Base-by-base conservation (phyloP, 2,888 invertebrate species). In the Corbicula japonica region DNA sequence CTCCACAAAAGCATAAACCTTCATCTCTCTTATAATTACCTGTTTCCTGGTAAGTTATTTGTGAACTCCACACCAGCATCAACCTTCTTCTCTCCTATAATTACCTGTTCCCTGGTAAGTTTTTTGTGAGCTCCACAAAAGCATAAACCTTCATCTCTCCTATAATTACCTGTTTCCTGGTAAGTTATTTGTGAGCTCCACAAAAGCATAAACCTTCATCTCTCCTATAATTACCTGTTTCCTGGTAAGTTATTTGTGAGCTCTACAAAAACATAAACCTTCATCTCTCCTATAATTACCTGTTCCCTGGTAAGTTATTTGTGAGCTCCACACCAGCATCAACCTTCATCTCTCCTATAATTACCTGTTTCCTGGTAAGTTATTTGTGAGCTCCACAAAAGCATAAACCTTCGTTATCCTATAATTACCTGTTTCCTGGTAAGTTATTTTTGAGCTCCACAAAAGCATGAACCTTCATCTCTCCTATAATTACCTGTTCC, bases 1-100 rank as follows among this genome's bases (percentile, higher is more conserved):
- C 95, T 99, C 68, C 99, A 99, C 93, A 95, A 98, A 1, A 99
- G 99, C 92, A 99, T 99, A 84, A 99, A 99, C 91, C 97, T 99
- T 85, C 99, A 99, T 93, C 95, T 99, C 54, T 97, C 97, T 91
- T 96, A 98, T 0, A 96, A 98, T 91, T 99, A 97, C 95, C 95
- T 98, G 83, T 93, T 97, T 54, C 96, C 96, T 73, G 96, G 97
- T 95, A 94, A 88, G 72, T 65, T 30, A 95, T 99, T 79, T 99
- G 99, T 5, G 99, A 99, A 1, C 95, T 99, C 68, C 99, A 99
- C 93, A 95, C 98, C 1, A 99, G 99, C 92, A 99, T 99, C 84
- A 99, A 99, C 91, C 97, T 99, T 85, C 99, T 99, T 93, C 95
- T 99, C 54, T 97, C 97, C 91, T 96, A 98, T 0, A 96, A 98